phyloP scores from a whole-genome alignment of 2,113 vertebrate species.

The Limanda limanda region DNA sequence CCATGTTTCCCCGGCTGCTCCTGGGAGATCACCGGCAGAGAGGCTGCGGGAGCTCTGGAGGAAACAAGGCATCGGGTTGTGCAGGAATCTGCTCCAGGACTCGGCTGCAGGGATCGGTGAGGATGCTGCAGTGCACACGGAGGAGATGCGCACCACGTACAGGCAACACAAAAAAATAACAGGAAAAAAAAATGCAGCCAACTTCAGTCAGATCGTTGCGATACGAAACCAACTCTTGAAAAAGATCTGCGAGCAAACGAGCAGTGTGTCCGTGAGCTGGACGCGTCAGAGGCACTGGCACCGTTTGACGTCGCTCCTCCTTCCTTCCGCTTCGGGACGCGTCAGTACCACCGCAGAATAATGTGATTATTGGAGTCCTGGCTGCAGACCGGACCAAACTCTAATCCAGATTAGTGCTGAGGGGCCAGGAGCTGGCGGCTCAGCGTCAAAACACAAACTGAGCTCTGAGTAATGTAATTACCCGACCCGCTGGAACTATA shows the following conservation, averaged over 20 bases:
- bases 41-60: background rate
- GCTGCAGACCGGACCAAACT: constrained; percentile 41
- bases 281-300: background rate
- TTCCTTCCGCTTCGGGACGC: constrained; percentile 15
- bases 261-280: background rate
- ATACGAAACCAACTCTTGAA: background rate
- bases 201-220: constrained; percentile 11
- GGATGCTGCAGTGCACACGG: constrained; percentile 62
- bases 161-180: background rate
- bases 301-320: background rate
- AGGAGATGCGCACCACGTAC: constrained; percentile 33
- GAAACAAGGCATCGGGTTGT: background rate
- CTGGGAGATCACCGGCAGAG: constrained; percentile 5
- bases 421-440: constrained; percentile 43
- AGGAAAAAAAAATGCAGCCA: background rate
- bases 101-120: constrained; percentile 52
- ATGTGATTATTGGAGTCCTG: constrained; percentile 66
- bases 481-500: background rate
- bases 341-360: constrained; percentile 45
- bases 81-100: constrained; percentile 13
- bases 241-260: background rate
- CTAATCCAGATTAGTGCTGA: constrained; percentile 76
- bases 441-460: constrained; percentile 47
- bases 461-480: constrained; percentile 52
- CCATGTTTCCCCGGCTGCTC: constrained; percentile 20